Evolutionary conservation across 2,888 invertebrate genomes (phyloP), one percentile per base, ranked within the genome.

Genomic region (Hemithea aestivaria): DNA sequence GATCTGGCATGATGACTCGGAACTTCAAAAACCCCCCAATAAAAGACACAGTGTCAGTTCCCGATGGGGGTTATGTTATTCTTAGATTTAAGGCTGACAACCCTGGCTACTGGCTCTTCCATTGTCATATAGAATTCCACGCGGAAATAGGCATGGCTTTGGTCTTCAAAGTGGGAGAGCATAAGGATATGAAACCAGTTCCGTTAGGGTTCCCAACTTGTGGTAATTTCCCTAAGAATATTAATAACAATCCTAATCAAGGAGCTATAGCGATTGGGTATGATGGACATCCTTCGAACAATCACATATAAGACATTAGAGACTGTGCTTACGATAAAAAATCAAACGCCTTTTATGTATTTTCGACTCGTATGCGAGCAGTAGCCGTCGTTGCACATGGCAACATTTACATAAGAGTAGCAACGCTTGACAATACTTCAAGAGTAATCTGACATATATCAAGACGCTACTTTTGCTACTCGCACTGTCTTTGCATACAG

Each of bases 41-140:
- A 1, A 97, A 97, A 73, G 97, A 97, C 62, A 96, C 96, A 0
- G 94, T 96, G 0, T 95, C 95, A 0, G 92, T 96, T 0, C 96
- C 96, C 0, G 96, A 96, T 73, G 96, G 96, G 12, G 97, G 96
- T 0, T 97, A 94, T 48, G 95, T 96, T 0, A 91, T 96, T 23
- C 81, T 96, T 5, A 88, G 96, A 43, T 96, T 96, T 58, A 88
- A 92, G 48, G 96, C 97, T 0, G 89, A 91, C 39, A 97, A 96
- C 80, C 96, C 96, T 54, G 96, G 95, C 7, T 95, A 93, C 60
- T 96, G 96, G 96, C 73, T 96, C 2, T 94, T 96, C 74, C 97
- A 97, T 66, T 97, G 97, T 63, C 96, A 97, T 72, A 93, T 96
- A 32, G 96, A 96, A 62, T 96, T 96, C 64, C 97, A 97, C 65